Conservation (phyloP, 1,140 invertebrate genomes). For the Ceratosolen solmsi region DNA sequence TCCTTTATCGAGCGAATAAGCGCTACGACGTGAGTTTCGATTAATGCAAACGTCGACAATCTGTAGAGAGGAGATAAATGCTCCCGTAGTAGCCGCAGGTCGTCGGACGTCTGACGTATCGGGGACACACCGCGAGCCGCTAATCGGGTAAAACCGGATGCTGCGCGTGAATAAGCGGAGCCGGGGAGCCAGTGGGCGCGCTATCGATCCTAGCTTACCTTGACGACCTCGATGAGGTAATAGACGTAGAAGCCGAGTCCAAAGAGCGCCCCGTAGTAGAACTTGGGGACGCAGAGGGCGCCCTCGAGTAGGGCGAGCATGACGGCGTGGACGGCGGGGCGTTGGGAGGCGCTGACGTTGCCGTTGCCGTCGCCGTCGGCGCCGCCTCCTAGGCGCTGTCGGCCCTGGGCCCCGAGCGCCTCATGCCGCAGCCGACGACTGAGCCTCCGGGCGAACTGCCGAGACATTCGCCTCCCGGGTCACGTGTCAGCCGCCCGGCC, state of each 20-base stretch:
- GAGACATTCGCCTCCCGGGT: background rate
- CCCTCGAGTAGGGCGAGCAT: slow-evolving; percentile 63
- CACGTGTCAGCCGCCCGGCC: background rate
- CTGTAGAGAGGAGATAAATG: too few species aligned
- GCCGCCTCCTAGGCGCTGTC: background rate
- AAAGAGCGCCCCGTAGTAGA: slow-evolving; percentile 69
- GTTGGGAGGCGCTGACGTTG: background rate
- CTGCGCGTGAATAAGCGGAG: too few species aligned
- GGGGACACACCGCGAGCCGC: too few species aligned
- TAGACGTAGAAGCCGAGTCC: slow-evolving; percentile 70
- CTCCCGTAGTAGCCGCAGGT: too few species aligned
- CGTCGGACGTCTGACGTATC: too few species aligned
- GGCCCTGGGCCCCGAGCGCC: too few species aligned
- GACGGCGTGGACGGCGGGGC: slow-evolving; percentile 10
- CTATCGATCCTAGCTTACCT: slow-evolving; percentile 60
- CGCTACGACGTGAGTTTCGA: too few species aligned
- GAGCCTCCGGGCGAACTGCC: background rate
- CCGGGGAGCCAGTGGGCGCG: background rate
- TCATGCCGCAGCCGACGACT: background rate
- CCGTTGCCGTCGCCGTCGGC: background rate
- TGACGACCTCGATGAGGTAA: slow-evolving; percentile 72
- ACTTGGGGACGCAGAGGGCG: slow-evolving; percentile 64
- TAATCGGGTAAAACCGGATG: too few species aligned
- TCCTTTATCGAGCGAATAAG: too few species aligned
- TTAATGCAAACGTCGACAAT: too few species aligned